Conservation (phyloP, 2,797 vertebrate genomes). For the Melanotaenia trifasciata region DNA sequence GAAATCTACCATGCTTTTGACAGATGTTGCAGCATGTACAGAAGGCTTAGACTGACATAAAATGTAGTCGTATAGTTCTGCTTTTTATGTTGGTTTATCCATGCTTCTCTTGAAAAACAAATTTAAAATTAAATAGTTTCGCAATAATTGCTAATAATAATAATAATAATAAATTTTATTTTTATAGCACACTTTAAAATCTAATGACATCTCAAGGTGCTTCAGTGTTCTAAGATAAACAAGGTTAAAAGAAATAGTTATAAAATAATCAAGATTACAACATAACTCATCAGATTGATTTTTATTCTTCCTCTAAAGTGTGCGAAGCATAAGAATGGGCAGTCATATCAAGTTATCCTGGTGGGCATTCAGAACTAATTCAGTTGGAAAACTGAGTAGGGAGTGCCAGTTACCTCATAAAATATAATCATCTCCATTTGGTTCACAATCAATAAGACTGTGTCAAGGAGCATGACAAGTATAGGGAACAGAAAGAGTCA, state of each 20-base stretch:
- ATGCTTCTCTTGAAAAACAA: neutral
- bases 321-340: constrained; percentile 13
- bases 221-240: too few relatives aligned
- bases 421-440: constrained; percentile 59
- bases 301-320: neutral
- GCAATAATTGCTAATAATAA: neutral
- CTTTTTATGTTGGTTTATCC: neutral
- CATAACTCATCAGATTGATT: neutral
- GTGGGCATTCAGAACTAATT: constrained; percentile 54
- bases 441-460: constrained; percentile 68
- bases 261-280: too few relatives aligned
- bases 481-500: constrained; percentile 24
- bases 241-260: too few relatives aligned
- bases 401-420: constrained; percentile 63
- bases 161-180: too few relatives aligned
- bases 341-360: constrained; percentile 27
- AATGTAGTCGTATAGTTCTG: neutral
- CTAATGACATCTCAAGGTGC: too few relatives aligned
- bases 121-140: neutral
- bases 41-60: constrained; percentile 12
- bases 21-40: constrained; percentile 43
- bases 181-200: too few relatives aligned
- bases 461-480: constrained; percentile 54
- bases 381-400: constrained; percentile 54
- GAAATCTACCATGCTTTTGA: constrained; percentile 49